These are phyloP conservation scores for Aradophagus sp. DNA, from an alignment of 1,140 invertebrate species.

Conservation along the genomic window DNA sequence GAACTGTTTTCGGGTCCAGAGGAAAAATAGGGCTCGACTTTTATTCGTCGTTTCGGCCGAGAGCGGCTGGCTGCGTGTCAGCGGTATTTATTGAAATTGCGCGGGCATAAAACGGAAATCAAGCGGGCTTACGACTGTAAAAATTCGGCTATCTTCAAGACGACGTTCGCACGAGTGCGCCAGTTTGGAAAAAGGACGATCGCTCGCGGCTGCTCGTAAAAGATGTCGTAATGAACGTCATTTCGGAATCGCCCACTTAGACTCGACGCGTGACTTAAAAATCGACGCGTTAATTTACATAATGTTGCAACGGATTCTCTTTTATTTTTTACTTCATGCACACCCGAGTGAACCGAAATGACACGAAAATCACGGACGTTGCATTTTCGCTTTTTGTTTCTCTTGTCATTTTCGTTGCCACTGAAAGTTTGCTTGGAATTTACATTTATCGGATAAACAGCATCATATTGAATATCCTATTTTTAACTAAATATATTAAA, in stretches of 20 bases:
- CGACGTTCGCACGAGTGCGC: slow-evolving; percentile 3
- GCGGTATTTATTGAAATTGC: slow-evolving; percentile 28
- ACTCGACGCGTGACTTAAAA: slow-evolving; percentile 33
- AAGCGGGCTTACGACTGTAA: slow-evolving; percentile 32
- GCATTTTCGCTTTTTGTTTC: too few relatives aligned
- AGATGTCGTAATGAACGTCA: slow-evolving; percentile 47
- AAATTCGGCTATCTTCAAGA: slow-evolving; percentile 28
- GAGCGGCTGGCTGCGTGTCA: slow-evolving; percentile 23
- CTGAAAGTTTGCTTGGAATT: too few relatives aligned
- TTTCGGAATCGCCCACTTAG: slow-evolving; percentile 40
- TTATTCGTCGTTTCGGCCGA: slow-evolving; percentile 18
- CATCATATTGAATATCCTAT: too few relatives aligned
- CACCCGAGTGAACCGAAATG: too few relatives aligned
- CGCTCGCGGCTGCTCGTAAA: slow-evolving; percentile 39
- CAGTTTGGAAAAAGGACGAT: slow-evolving; percentile 7
- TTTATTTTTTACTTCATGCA: too few relatives aligned
- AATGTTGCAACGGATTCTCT: too few relatives aligned
- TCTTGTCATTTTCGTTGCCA: too few relatives aligned
- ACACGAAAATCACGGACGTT: too few relatives aligned
- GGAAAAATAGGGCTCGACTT: slow-evolving; percentile 7
- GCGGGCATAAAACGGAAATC: slow-evolving; percentile 30
- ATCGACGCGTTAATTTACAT: slow-evolving; percentile 50
- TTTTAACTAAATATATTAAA: too few relatives aligned
- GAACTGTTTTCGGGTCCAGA: slow-evolving; percentile 18
- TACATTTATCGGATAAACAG: too few relatives aligned